Evolutionary conservation across 2,113 vertebrate species (phyloP).

Genomic region (Sigmodon hispidus): DNA sequence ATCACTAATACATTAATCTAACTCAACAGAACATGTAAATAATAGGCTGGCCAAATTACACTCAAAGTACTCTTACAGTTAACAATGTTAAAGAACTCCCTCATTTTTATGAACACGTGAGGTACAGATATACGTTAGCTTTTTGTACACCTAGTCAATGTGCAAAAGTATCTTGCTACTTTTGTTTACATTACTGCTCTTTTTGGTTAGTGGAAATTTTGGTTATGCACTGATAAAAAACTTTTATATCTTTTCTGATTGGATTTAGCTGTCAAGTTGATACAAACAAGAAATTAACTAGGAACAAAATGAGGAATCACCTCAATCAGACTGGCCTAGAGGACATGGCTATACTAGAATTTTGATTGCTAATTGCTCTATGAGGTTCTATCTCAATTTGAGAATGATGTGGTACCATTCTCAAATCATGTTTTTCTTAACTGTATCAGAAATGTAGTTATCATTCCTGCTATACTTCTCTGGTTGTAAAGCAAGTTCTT

Average conservation of each 20-base stretch:
- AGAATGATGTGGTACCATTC: not conserved
- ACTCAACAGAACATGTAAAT: not conserved
- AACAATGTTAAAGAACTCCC: not conserved
- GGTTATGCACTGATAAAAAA: not conserved
- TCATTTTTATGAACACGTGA: not conserved
- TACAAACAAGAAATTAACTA: not conserved
- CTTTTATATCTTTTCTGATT: not conserved
- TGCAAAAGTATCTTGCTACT: fast-evolving
- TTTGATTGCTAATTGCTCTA: not conserved
- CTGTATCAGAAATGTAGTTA: not conserved
- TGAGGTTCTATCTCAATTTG: not conserved
- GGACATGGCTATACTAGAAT: not conserved
- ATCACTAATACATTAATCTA: not conserved
- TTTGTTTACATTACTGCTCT: not conserved
- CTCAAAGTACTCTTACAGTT: not conserved
- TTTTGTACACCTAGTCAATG: not conserved
- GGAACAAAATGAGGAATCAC: not conserved
- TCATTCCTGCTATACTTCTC: too few relatives aligned
- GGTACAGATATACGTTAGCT: not conserved
- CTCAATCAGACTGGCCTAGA: too few relatives aligned
- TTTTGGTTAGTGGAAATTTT: not conserved
- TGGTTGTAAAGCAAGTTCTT: not conserved
- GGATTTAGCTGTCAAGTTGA: not conserved
- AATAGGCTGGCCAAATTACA: not conserved
- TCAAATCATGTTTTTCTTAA: not conserved